phyloP scores from a whole-genome alignment of 2,113 vertebrate species.

The Triplophysa tibetana region DNA sequence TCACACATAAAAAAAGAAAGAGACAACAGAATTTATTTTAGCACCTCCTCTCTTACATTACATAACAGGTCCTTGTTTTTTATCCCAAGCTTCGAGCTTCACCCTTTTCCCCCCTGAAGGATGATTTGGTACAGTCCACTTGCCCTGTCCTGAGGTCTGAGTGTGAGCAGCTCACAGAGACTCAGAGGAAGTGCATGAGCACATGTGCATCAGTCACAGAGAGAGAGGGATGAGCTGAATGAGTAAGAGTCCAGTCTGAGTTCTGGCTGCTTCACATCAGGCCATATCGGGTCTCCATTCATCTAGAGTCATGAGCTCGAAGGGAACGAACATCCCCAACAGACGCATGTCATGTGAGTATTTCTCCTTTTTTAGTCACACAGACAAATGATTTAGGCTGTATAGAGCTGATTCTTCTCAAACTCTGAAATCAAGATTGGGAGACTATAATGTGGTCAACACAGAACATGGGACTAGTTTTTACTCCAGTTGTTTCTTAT shows the following conservation, averaged over 20 bases:
- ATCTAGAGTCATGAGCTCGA: constrained; percentile 70
- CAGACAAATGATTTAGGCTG: background rate
- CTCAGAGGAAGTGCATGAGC: background rate
- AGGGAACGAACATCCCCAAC: constrained; percentile 66
- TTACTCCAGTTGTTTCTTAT: background rate
- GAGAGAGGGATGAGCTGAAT: constrained; percentile 57
- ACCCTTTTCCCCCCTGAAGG: constrained; percentile 61
- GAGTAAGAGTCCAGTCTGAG: constrained; percentile 35
- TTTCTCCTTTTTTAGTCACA: background rate
- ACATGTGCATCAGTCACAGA: constrained; percentile 19
- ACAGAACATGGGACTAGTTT: background rate
- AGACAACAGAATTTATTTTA: constrained; percentile 46
- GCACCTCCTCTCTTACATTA: constrained; percentile 59
- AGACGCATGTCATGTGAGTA: constrained; percentile 71
- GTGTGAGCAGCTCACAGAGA: background rate
- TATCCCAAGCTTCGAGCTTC: constrained; percentile 1
- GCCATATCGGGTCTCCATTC: constrained; percentile 31
- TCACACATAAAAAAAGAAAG: background rate
- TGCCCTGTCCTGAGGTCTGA: constrained; percentile 59
- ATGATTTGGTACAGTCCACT: constrained; percentile 63
- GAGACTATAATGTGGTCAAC: background rate
- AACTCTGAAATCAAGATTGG: background rate
- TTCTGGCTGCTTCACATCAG: constrained; percentile 39
- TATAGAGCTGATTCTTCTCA: background rate
- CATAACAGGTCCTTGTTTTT: constrained; percentile 41